Evolutionary conservation across 2,888 invertebrate genomes (phyloP), one percentile per base, ranked within the genome.

Genomic region (Sarcophaga caerulescens): DNA sequence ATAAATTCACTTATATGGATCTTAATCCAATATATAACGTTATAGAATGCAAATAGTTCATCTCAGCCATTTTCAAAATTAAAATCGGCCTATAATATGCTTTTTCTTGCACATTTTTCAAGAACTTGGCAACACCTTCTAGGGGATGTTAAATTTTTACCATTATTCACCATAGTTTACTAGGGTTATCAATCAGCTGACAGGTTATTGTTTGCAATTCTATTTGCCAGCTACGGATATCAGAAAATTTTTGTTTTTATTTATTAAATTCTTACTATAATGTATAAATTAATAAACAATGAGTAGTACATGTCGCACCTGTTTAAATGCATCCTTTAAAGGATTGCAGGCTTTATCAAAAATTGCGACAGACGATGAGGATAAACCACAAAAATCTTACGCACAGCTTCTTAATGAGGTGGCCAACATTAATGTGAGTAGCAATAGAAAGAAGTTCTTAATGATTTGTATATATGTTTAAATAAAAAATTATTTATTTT

Each of bases 341-440:
- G 83, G 73, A 21, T 47, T 84, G 44, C 77, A 75, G 17, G 52
- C 86, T 10, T 65, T 86, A 11, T 23, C 23, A 45, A 81, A 78
- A 52, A 47, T 52, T 1, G 57, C 75, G 19, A 19, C 63, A 0
- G 81, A 75, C 19, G 81, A 35, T 8, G 35, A 60, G 4, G 23
- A 47, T 12, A 68, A 63, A 12, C 74, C 69, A 23, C 68, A 69
- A 57, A 82, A 79, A 52, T 73, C 85, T 3, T 85, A 82, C 63
- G 87, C 71, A 3, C 79, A 87, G 59, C 79, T 87, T 2, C 65
- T 87, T 12, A 82, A 80, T 21, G 82, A 85, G 45, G 52, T 87
- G 44, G 66, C 81, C n/a, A 82, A 87, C 11, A 82, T 87, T 63
- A 85, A 82, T 80, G 86, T 86, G 47, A 65, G 81, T 75, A 52